These are phyloP conservation scores for Poeciliopsis occidentalis DNA, from an alignment of 2,113 vertebrate genomes.

Conservation along the genomic window DNA sequence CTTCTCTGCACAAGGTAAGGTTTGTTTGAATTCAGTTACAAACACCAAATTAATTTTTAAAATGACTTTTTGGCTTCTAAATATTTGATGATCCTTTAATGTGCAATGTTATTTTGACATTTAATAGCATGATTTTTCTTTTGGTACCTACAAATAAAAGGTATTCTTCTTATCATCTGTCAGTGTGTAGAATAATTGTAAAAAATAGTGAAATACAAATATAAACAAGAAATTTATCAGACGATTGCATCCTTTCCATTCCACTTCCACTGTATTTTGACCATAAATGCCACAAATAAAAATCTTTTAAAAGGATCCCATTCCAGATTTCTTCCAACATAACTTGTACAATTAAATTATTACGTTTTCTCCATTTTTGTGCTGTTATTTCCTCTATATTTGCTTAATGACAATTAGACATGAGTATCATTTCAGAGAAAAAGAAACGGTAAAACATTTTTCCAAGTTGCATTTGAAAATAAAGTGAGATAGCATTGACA, in stretches of 20 bases:
- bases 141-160: not conserved
- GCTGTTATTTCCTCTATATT: not conserved
- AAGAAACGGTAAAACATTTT: not conserved
- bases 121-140: not conserved
- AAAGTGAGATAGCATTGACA: conserved; percentile 1
- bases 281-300: too few species aligned
- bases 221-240: not conserved
- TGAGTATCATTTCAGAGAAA: not conserved
- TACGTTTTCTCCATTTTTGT: not conserved
- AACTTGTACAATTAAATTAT: too few species aligned
- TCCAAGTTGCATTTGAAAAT: not conserved
- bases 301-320: too few species aligned
- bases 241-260: too few species aligned
- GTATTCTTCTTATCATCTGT: not conserved
- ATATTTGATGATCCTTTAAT: not conserved
- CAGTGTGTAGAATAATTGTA: not conserved
- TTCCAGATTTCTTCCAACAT: too few species aligned
- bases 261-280: too few species aligned
- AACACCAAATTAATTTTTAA: not conserved
- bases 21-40: not conserved
- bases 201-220: not conserved
- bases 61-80: not conserved
- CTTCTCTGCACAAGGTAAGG: conserved; percentile 47
- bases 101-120: not conserved
- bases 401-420: not conserved